Conservation (phyloP, 2,113 vertebrate species). For the Caloenas nicobarica region DNA sequence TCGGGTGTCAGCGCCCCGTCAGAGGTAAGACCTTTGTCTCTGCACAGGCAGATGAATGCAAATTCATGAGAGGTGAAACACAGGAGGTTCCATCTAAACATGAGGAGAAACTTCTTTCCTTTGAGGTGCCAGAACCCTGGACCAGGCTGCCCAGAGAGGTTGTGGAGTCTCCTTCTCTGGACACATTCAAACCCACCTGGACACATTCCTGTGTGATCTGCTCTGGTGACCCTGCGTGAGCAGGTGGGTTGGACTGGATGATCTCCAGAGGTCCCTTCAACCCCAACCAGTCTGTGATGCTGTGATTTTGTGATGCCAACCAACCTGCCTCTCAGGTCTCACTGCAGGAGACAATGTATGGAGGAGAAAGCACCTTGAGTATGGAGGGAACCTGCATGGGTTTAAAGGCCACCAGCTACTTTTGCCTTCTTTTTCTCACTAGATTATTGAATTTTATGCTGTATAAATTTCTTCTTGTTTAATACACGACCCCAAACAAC, state of each 20-base stretch:
- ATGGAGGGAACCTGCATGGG: not conserved
- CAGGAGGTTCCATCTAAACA: no score
- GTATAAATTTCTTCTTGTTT: not conserved
- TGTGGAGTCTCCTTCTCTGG: no score
- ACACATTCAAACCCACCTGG: no score
- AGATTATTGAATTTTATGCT: not conserved
- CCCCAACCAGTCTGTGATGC: no score
- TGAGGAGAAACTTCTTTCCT: no score
- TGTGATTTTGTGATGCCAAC: not conserved
- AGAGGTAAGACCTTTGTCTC: not conserved
- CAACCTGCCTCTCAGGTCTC: not conserved
- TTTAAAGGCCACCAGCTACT: not conserved
- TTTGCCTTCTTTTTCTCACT: not conserved
- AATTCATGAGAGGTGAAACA: not conserved
- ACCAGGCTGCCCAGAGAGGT: no score
- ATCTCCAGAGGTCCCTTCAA: no score
- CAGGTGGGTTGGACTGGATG: no score
- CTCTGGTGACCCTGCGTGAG: no score
- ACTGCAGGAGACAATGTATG: rapidly evolving
- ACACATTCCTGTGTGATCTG: no score
- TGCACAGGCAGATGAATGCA: not conserved
- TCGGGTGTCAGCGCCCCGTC: not conserved
- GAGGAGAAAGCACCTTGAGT: not conserved
- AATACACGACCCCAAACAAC: not conserved
- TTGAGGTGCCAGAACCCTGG: no score